Evolutionary conservation across 1,140 invertebrate species (phyloP), one percentile per base, ranked within the genome.

Genomic region (Nasonia giraulti): DNA sequence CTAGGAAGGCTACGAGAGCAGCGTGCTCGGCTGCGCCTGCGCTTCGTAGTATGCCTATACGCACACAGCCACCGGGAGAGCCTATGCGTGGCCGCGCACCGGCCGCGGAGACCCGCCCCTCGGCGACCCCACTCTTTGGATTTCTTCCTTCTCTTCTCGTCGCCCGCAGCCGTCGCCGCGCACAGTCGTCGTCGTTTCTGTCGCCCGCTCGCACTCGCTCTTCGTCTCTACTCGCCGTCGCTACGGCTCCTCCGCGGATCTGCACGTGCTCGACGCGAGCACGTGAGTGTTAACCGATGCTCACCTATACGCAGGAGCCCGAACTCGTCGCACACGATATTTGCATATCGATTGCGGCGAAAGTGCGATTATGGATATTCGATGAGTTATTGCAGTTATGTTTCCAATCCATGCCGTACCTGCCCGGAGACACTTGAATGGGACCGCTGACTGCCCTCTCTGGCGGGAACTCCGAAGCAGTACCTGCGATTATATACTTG

Each of bases 81-180:
- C 75, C 75, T 68, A 89, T 89, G 87, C 88, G 88, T 87, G 89
- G 82, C 86, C 85, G 87, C 82, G 87, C 86, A 85, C 76, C 83
- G 47, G 87, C 87, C 86, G 69, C 89, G 80, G 88, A 83, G 90
- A 86, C 87, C 91, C 91, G 91, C 91, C 91, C 89, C 90, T 90
- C 83, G 83, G 76, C 71, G 84, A 89, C 89, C 90, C 90, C 86
- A 89, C 89, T 89, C 88, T 87, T 8, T 20, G 78, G 82, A 84
- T 85, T 83, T 87, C 85, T 88, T 87, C 27, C 55, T 66, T 83
- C 82, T 71, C 66, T 83, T 11, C 76, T 50, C 66, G 14, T 44
- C n/a, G n/a, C 20, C 17, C 10, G 68, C 23, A 69, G 62, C n/a
- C 55, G 47, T 47, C 73, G 44, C 27, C 47, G 31, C 1, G 27